Conservation (phyloP, 1,140 invertebrate species). For the Brachionus rotundiformis region DNA sequence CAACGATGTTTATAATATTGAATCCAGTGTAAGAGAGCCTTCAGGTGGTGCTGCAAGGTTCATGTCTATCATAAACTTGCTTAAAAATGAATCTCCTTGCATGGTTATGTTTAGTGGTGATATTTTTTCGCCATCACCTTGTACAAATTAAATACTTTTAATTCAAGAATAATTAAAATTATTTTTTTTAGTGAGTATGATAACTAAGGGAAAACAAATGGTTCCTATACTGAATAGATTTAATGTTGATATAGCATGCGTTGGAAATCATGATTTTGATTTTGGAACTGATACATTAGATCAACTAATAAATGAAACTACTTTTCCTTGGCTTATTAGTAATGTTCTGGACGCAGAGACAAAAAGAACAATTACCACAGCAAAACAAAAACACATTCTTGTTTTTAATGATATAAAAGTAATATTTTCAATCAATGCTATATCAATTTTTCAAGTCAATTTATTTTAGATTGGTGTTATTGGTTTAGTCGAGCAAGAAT, state of each 20-base stretch:
- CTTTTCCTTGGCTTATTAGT: conserved; percentile 88
- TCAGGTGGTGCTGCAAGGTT: conserved; percentile 79
- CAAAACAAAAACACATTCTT: conserved; percentile 57
- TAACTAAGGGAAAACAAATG: conserved; percentile 89
- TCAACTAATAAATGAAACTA: conserved; percentile 73
- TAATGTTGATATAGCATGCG: conserved; percentile 80
- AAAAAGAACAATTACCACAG: conserved; percentile 79
- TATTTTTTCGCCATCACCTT: conserved; percentile 81
- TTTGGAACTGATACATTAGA: conserved; percentile 82
- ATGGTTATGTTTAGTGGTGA: conserved; percentile 85
- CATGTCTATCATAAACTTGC: conserved; percentile 75
- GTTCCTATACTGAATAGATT: conserved; percentile 79
- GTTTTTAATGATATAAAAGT: conserved; percentile 41
- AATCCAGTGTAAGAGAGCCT: conserved; percentile 72
- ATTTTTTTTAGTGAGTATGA: conserved; percentile 76
- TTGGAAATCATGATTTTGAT: conserved; percentile 92
- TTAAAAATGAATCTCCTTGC: conserved; percentile 71
- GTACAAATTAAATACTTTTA: conserved; percentile 69
- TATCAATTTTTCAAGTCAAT: not conserved
- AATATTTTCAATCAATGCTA: too few relatives aligned
- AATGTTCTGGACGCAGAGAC: conserved; percentile 85
- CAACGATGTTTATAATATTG: conserved; percentile 90
- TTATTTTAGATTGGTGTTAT: conserved; percentile 66
- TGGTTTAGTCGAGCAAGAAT: conserved; percentile 81
- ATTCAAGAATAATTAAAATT: not conserved